Evolutionary conservation across 2,797 vertebrate species (phyloP).

Genomic region (Antennarius maculatus): DNA sequence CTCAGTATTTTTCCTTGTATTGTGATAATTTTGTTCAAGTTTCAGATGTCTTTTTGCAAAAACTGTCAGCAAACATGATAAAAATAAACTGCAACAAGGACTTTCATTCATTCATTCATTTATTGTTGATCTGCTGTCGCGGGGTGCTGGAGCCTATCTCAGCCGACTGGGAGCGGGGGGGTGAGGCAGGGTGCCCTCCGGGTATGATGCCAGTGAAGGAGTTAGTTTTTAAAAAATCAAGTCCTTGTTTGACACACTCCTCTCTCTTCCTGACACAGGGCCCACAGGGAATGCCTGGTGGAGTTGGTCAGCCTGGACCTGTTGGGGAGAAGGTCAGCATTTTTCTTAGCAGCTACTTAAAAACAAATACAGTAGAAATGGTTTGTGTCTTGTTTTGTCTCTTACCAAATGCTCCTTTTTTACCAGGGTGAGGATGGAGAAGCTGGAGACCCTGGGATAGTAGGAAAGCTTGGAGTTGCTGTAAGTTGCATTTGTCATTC

Average conservation of each 20-base stretch:
- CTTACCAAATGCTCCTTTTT: constrained; percentile 22
- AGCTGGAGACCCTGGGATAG: constrained; percentile 85
- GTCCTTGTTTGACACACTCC: constrained; percentile 35
- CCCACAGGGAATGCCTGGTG: constrained; percentile 82
- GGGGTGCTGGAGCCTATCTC: too few relatives aligned
- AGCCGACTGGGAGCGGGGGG: too few relatives aligned
- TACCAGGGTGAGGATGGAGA: constrained; percentile 90
- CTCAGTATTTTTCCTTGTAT: constrained; percentile 43
- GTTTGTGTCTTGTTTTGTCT: constrained; percentile 14
- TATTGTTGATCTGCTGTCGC: too few relatives aligned
- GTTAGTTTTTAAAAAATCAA: constrained; percentile 60
- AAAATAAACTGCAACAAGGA: constrained; percentile 36
- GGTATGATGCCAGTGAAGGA: constrained; percentile 31
- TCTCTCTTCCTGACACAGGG: constrained; percentile 78
- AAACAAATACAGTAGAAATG: neutral
- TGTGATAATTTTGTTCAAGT: constrained; percentile 53
- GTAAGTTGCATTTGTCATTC: constrained; percentile 78
- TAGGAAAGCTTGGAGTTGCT: constrained; percentile 80
- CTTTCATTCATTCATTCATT: constrained; percentile 3
- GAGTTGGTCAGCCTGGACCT: constrained; percentile 87
- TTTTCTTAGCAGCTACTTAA: constrained; percentile 24
- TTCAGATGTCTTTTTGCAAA: constrained; percentile 47
- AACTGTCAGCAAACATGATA: constrained; percentile 57
- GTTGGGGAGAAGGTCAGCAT: constrained; percentile 91
- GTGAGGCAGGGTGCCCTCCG: too few relatives aligned